A percentile compares a stretch with the other conserved stretches of the same genome.
These are phyloP conservation scores for Pseudopodoces humilis DNA, from an alignment of 2,113 vertebrate genomes.

Conservation along the genomic window DNA sequence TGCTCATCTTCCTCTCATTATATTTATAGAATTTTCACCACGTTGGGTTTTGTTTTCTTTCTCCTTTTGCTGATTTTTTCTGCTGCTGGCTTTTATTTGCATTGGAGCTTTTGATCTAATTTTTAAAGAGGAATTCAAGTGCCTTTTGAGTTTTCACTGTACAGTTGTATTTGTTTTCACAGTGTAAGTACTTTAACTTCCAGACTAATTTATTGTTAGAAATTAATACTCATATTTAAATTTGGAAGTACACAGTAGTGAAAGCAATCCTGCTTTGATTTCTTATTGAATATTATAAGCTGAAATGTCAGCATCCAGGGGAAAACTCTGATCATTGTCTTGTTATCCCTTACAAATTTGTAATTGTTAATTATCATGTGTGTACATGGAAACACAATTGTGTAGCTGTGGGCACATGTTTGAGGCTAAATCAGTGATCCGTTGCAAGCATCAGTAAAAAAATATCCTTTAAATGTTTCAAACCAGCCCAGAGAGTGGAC, in stretches of 20 bases:
- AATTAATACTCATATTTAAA: not conserved
- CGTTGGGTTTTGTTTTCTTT: not conserved
- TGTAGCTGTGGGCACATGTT: not conserved
- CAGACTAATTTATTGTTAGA: not conserved
- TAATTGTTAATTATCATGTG: not conserved
- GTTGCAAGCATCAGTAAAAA: not conserved
- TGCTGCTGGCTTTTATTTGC: not conserved
- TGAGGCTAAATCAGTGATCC: not conserved
- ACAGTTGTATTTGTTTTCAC: not conserved
- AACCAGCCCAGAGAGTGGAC: not conserved
- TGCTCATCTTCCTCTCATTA: not conserved
- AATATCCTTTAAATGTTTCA: conserved; percentile 8
- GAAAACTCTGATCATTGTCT: not conserved
- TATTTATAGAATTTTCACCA: not conserved
- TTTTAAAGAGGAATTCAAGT: not conserved
- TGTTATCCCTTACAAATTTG: not conserved
- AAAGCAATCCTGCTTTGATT: not conserved
- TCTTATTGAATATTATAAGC: not conserved
- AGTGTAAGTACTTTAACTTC: not conserved
- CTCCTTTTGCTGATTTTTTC: not conserved
- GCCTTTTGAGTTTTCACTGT: not conserved
- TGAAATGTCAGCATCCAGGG: not conserved
- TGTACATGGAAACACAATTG: not conserved
- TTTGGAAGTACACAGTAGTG: not conserved
- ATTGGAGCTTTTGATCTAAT: not conserved